These are phyloP conservation scores for Heteromyza rotundicornis DNA, from an alignment of 2,888 invertebrate species.

Conservation along the genomic window DNA sequence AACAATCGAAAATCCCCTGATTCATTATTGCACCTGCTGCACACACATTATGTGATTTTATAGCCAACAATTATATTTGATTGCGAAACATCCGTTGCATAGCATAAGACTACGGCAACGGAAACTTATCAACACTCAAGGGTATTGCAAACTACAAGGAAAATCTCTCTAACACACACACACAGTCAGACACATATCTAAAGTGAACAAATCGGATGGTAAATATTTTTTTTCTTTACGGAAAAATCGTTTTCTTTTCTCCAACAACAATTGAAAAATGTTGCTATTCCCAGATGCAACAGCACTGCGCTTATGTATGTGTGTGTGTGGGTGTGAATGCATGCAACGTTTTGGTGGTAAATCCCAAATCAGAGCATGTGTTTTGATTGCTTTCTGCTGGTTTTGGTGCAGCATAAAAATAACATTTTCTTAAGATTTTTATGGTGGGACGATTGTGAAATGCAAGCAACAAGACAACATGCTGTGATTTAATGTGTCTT, in stretches of 20 bases:
- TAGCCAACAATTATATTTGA: too few relatives aligned
- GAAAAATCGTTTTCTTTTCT: too few relatives aligned
- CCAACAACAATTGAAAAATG: not conserved
- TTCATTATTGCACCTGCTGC: too few relatives aligned
- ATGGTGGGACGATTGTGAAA: not conserved
- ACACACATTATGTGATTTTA: too few relatives aligned
- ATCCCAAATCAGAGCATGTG: conserved; percentile 16
- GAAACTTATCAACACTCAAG: too few relatives aligned
- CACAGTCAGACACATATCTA: not conserved
- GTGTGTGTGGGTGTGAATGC: not conserved
- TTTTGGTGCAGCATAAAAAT: not conserved
- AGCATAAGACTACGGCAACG: too few relatives aligned
- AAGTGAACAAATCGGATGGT: too few relatives aligned
- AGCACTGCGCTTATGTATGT: too few relatives aligned
- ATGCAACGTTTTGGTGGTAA: not conserved
- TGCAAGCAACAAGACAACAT: conserved; percentile 2
- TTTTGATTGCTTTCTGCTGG: not conserved
- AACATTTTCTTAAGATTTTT: conserved; percentile 15
- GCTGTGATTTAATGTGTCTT: not conserved
- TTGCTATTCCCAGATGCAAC: not conserved
- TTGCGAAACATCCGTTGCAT: too few relatives aligned
- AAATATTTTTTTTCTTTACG: too few relatives aligned
- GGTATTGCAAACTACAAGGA: too few relatives aligned
- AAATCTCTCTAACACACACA: not conserved
- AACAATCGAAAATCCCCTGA: too few relatives aligned